Conservation (phyloP, 2,797 vertebrate species). For the Tokudaia tokunoshimensis region DNA sequence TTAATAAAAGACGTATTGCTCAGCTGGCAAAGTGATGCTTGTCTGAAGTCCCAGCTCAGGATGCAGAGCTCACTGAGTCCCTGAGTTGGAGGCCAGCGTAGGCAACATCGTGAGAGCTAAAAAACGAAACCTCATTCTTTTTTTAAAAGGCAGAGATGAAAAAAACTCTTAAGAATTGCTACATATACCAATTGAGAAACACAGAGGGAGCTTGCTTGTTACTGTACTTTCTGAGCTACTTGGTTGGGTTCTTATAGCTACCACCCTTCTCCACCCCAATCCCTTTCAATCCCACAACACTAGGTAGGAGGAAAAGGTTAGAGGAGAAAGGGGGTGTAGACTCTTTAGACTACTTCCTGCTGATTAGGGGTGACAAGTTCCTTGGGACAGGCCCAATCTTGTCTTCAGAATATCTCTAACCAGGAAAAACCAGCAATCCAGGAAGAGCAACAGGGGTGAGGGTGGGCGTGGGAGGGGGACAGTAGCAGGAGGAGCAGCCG, state of each 20-base stretch:
- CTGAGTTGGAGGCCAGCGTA: neutral
- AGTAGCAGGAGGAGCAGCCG: neutral
- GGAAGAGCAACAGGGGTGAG: neutral
- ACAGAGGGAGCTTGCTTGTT: neutral
- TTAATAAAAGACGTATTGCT: neutral
- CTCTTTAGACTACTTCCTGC: too few species aligned
- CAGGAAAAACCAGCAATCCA: neutral
- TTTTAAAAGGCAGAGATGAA: neutral
- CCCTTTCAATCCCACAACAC: too few species aligned
- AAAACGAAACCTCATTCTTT: neutral
- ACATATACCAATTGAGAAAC: neutral
- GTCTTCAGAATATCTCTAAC: neutral
- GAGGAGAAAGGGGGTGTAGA: too few species aligned
- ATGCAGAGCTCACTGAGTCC: neutral
- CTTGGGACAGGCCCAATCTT: too few species aligned
- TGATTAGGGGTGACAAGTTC: too few species aligned
- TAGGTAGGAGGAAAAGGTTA: too few species aligned
- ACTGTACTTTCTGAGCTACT: too few species aligned
- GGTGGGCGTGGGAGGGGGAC: too few species aligned
- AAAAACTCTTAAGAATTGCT: constrained; percentile 30
- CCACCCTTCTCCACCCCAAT: too few species aligned
- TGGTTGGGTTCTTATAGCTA: too few species aligned
- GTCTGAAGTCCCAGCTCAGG: neutral
- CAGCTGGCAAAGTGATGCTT: neutral
- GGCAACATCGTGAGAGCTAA: neutral